Evolutionary conservation across 2,888 invertebrate species (phyloP).

Genomic region (Pycnomerus fuliginosus): DNA sequence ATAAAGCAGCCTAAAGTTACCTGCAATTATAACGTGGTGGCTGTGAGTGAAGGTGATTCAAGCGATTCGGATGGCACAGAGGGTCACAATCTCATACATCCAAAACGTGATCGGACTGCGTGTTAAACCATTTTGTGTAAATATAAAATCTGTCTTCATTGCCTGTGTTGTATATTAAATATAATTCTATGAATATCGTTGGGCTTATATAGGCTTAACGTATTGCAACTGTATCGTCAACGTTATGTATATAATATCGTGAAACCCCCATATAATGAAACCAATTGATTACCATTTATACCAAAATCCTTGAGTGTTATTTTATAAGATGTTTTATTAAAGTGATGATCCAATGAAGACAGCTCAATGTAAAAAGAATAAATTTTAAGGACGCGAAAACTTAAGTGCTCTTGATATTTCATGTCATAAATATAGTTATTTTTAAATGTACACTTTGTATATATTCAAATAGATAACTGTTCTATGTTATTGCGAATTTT

Average conservation of each 20-base stretch:
- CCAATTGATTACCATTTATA: constrained; percentile 47
- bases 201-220: constrained; percentile 9
- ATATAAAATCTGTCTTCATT: constrained; percentile 45
- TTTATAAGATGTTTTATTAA: constrained; percentile 37
- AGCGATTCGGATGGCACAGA: constrained; percentile 51
- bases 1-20: constrained; percentile 54
- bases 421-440: constrained; percentile 53
- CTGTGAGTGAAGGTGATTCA: constrained; percentile 51
- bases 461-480: constrained; percentile 52
- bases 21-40: constrained; percentile 53
- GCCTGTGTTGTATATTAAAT: constrained; percentile 40
- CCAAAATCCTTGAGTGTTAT: constrained; percentile 48
- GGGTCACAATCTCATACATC: constrained; percentile 44
- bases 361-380: constrained; percentile 47
- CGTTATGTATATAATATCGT: constrained; percentile 32
- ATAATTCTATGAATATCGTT: constrained; percentile 14
- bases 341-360: constrained; percentile 44
- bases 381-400: constrained; percentile 52
- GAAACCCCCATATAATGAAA: constrained; percentile 27
- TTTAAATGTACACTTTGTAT: constrained; percentile 55
- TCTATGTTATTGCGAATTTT: constrained; percentile 50
- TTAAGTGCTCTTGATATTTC: constrained; percentile 56
- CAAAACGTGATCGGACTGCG: constrained; percentile 47
- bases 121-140: constrained; percentile 38
- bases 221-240: constrained; percentile 19